Percentiles rank a stretch among this genome's conserved stretches.
These are phyloP conservation scores for Periplaneta americana DNA, from an alignment of 1,140 invertebrate genomes.

Conservation along the genomic window DNA sequence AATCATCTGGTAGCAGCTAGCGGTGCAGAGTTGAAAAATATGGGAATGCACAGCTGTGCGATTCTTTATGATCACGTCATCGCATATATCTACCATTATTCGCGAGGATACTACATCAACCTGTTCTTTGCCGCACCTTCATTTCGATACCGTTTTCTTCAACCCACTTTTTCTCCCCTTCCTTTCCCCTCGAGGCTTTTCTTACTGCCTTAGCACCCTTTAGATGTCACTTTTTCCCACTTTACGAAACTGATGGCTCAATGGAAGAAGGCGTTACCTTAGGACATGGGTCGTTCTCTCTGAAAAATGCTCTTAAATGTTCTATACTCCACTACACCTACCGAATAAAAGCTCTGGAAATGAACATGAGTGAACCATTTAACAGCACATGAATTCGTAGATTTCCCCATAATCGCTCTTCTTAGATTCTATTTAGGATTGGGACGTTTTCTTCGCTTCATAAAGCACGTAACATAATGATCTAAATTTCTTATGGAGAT, in stretches of 20 bases:
- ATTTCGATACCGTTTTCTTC: neutral
- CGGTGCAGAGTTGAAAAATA: neutral
- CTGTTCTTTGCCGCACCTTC: neutral
- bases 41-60: neutral
- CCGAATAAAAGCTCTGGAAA: neutral
- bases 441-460: no score
- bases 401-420: no score
- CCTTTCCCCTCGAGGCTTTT: no score
- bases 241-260: neutral
- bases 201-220: neutral
- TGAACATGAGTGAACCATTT: neutral
- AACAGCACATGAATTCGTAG: neutral
- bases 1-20: no score
- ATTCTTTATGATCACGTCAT: no score
- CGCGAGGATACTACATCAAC: neutral
- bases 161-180: neutral
- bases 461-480: no score
- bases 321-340: no score
- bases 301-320: neutral
- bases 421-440: no score
- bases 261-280: neutral
- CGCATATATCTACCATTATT: neutral
- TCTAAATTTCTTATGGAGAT: no score
- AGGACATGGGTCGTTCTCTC: neutral
- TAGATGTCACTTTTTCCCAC: neutral